phyloP scores from a whole-genome alignment of 2,113 vertebrate genomes.

The Tragelaphus strepsiceros region DNA sequence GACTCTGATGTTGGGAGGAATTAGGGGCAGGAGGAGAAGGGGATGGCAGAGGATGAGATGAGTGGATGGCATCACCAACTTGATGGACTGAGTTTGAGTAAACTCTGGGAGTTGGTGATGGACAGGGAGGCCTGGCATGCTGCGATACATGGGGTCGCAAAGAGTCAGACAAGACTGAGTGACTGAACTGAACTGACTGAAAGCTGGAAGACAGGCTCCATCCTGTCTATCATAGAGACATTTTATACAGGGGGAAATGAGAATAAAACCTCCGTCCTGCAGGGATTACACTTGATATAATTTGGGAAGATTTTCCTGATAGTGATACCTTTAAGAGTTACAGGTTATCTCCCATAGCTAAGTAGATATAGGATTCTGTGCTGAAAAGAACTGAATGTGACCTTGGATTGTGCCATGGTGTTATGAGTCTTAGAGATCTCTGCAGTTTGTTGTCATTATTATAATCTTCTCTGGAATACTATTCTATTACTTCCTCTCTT shows the following conservation, averaged over 20 bases:
- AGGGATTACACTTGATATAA: neutral
- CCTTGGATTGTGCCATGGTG: neutral
- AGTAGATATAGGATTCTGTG: neutral
- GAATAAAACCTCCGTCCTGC: neutral
- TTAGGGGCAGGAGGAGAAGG: no score
- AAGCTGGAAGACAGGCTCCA: neutral
- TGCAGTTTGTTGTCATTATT: neutral
- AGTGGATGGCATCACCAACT: no score
- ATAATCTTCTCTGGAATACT: neutral
- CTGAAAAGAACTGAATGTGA: neutral
- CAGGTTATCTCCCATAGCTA: neutral
- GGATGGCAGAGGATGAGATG: no score
- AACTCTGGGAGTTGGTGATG: no score
- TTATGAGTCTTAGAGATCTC: neutral
- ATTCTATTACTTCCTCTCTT: neutral
- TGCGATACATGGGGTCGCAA: rapidly evolving
- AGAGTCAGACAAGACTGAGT: rapidly evolving
- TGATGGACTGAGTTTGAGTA: no score
- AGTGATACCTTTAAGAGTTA: neutral
- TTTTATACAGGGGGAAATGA: neutral
- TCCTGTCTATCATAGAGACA: neutral
- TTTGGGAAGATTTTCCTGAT: neutral
- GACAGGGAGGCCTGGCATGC: no score
- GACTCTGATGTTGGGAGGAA: no score
- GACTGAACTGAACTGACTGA: neutral